Evolutionary conservation across 2,888 invertebrate genomes (phyloP), one percentile per base, ranked within the genome.

Genomic region (Rutpela maculata): DNA sequence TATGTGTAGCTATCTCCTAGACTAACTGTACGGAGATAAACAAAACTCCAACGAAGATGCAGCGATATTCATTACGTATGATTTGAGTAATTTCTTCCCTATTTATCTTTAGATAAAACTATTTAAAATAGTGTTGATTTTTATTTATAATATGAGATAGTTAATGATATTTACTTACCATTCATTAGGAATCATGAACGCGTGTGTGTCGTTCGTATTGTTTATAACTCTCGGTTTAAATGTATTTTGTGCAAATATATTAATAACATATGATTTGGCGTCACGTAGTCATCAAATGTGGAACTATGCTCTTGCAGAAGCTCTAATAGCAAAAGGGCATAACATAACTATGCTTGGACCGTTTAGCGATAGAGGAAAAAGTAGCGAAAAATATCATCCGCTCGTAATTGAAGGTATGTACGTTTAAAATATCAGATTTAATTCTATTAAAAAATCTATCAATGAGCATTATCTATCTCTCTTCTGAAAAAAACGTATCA

Each of bases 381-480:
- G 63, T 12, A 77, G 60, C 60, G 76, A 77, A 12, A 68, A 63
- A 31, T 81, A 78, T 56, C 76, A 80, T 43, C 78, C 81, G 9
- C 72, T 81, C 6, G 69, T 74, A n/a, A 65, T 79, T 69, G 80
- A 81, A 79, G 81, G 81, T 77, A 77, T 12, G 70, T 17, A 26
- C 4, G 22, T 26, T 38, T 10, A 22, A 62, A 17, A 62, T 26
- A 65, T 38, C 3, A 35, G 4, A 38, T 18, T 22, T 26, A 26
- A 3, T 26, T 26, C 22, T 26, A 26, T 3, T 38, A 5, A 38
- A 38, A 7, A 38, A 38, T 26, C 22, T 26, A 26, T 26, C 22
- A 26, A 26, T 26, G 22, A 26, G 22, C n/a, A n/a, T n/a, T n/a
- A n/a, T n/a, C n/a, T 26, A 26, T 26, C 22, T 26, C 22, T 26